Percentiles rank a stretch among this genome's conserved stretches.
Conservation (phyloP, 2,888 invertebrate species). For the Andricus quercusramuli region DNA sequence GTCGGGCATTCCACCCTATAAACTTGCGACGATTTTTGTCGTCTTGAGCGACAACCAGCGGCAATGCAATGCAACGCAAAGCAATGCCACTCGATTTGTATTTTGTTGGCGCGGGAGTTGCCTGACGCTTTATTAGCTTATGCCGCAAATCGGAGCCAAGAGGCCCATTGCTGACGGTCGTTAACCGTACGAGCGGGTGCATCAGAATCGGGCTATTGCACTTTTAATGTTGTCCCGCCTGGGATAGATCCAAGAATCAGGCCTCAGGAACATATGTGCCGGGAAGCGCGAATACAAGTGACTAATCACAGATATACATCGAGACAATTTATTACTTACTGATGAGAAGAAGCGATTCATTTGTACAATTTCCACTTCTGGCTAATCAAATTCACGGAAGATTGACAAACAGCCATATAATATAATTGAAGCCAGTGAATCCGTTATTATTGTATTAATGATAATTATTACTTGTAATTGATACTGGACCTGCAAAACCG, state of each 20-base stretch:
- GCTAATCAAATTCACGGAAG: not conserved
- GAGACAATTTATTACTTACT: conserved; percentile 1
- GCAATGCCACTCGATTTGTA: conserved; percentile 45
- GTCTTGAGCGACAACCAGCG: conserved; percentile 45
- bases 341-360: not conserved
- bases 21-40: conserved; percentile 31
- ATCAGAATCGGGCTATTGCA: conserved; percentile 69
- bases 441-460: not conserved
- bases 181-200: conserved; percentile 63
- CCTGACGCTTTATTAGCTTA: conserved; percentile 54
- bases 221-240: conserved; percentile 69
- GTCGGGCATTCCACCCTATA: conserved; percentile 40
- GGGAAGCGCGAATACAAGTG: conserved; percentile 25
- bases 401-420: not conserved
- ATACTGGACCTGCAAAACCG: conserved; percentile 2
- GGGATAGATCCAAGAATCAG: conserved; percentile 67
- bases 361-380: not conserved
- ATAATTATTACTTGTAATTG: conserved; percentile 24
- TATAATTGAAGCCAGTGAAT: not conserved
- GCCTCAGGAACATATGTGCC: conserved; percentile 44
- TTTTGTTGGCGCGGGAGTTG: conserved; percentile 49
- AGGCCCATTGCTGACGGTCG: conserved; percentile 65
- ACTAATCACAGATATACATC: conserved; percentile 4
- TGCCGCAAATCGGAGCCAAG: conserved; percentile 61
- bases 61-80: conserved; percentile 13